Evolutionary conservation across 1,140 invertebrate genomes (phyloP).

Genomic region (Tetragnatha versicolor): DNA sequence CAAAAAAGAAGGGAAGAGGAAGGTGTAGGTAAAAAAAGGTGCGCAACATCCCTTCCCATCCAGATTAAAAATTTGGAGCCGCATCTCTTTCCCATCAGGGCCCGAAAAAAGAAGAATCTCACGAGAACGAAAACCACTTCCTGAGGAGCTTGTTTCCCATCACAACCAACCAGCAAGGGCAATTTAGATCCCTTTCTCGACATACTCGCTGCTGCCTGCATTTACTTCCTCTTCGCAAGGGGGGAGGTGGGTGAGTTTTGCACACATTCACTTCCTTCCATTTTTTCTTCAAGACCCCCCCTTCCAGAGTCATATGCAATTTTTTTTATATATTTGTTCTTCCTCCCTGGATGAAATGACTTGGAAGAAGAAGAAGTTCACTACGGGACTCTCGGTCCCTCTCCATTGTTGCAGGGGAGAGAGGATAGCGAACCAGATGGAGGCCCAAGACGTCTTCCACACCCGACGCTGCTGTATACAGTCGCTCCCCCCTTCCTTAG

Average conservation of each 20-base stretch:
- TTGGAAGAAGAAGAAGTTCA: no score
- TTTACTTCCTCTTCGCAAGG: conserved; percentile 35
- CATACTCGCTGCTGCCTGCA: conserved; percentile 40
- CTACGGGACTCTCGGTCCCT: no score
- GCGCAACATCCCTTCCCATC: conserved; percentile 23
- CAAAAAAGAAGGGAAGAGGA: no score
- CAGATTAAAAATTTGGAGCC: conserved; percentile 30
- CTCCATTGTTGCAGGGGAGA: no score
- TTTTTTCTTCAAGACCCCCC: conserved; percentile 9
- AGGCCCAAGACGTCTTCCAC: neutral
- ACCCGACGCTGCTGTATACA: neutral
- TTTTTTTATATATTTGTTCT: conserved; percentile 18
- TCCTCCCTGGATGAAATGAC: conserved; percentile 2
- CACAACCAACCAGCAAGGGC: conserved; percentile 10
- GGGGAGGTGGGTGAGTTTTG: conserved; percentile 35
- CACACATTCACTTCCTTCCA: conserved; percentile 19
- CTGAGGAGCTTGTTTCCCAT: conserved; percentile 50
- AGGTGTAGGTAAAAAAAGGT: no score
- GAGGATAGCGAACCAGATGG: conserved; percentile 19
- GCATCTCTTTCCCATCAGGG: conserved; percentile 44
- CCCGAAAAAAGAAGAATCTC: conserved; percentile 31
- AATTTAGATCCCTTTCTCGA: conserved; percentile 19
- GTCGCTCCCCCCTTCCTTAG: neutral
- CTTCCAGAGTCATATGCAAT: conserved; percentile 5
- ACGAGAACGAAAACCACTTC: conserved; percentile 47